Conservation (phyloP, 1,140 invertebrate genomes). For the Leucophenga varia region DNA sequence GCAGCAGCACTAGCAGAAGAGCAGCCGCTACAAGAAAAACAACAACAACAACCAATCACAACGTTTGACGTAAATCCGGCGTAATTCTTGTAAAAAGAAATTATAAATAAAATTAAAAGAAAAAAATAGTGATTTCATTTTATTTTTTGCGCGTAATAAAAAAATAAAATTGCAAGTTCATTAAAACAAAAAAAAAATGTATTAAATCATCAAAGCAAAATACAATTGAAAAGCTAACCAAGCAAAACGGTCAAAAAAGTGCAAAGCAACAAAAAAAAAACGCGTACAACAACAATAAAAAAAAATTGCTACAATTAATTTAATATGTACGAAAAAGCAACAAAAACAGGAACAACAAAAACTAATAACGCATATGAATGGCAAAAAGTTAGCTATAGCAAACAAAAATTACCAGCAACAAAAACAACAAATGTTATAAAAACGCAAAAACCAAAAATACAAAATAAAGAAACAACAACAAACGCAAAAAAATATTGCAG, state of each 20-base stretch:
- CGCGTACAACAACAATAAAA: constrained; percentile 25
- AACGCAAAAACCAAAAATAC: constrained; percentile 4
- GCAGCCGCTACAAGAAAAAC: constrained; percentile 13
- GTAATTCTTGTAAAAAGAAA: constrained; percentile 14
- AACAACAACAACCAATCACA: constrained; percentile 19
- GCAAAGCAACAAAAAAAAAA: constrained; percentile 31
- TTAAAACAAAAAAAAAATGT: constrained; percentile 21
- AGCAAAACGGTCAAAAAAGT: constrained; percentile 14
- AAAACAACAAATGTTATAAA: constrained; percentile 2
- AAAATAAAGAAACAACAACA: constrained; percentile 16
- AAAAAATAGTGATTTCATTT: too few species aligned
- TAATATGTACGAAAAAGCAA: constrained; percentile 50
- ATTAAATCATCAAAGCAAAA: constrained; percentile 52
- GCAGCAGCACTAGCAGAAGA: constrained; percentile 1
- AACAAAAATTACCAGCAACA: constrained; percentile 23
- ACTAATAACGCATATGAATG: constrained; percentile 52
- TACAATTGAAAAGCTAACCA: constrained; percentile 9
- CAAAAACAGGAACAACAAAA: constrained; percentile 46
- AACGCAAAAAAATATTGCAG: constrained; percentile 18
- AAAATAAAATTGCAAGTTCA: constrained; percentile 36
- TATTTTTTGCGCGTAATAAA: constrained; percentile 27
- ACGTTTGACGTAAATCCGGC: constrained; percentile 20
- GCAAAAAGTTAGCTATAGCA: constrained; percentile 49
- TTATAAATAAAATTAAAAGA: constrained; percentile 6
- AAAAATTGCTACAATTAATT: constrained; percentile 21